phyloP scores from a whole-genome alignment of 2,113 vertebrate genomes.

The Dipodomys stephensi region DNA sequence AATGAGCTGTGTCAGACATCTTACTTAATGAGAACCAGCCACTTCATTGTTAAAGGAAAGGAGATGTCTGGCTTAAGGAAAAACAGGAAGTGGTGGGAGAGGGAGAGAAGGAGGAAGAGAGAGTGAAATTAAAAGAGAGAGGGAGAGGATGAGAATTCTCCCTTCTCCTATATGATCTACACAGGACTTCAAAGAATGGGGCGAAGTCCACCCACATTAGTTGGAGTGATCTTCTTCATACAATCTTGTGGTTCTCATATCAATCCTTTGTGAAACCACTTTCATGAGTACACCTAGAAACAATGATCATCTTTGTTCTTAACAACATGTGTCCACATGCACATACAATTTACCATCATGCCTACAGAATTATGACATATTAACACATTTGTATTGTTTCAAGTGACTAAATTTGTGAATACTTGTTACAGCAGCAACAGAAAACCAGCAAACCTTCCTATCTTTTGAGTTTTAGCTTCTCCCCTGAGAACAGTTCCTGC shows the following conservation, averaged over 20 bases:
- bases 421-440: slow-evolving; percentile 12
- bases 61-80: background rate
- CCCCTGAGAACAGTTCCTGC: background rate
- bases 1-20: background rate
- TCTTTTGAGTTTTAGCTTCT: slow-evolving; percentile 1
- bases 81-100: background rate
- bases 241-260: background rate
- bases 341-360: background rate
- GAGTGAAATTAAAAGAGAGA: background rate
- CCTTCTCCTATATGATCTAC: background rate
- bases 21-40: background rate
- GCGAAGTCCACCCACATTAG: background rate
- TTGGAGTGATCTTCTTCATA: background rate
- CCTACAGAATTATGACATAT: slow-evolving; percentile 2
- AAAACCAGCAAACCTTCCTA: background rate
- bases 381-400: slow-evolving; percentile 31
- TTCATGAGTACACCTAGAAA: background rate
- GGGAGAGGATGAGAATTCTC: background rate
- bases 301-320: background rate
- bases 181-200: background rate
- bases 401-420: background rate
- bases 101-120: background rate
- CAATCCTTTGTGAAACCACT: background rate
- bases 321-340: background rate
- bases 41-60: background rate